Base-by-base conservation (phyloP, 2,113 vertebrate genomes). In the Albula goreensis region DNA sequence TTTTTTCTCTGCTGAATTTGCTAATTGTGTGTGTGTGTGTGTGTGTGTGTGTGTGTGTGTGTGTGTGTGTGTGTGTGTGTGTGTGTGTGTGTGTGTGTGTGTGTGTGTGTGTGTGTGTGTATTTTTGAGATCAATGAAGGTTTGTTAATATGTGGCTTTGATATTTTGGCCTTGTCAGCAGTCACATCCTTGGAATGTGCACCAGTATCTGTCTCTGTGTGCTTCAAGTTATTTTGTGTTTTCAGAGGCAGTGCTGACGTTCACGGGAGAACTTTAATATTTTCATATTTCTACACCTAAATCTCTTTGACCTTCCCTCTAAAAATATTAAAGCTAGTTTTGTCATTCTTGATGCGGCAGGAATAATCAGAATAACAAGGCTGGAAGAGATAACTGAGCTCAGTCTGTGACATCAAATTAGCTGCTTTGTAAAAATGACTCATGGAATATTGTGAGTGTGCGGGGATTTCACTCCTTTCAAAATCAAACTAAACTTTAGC, bases 291-390 rank as follows among this genome's bases (percentile, higher is more conserved):
- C 53, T 12, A 7, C 53, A 56, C 15, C 80, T 5, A 63, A 13
- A n/a, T 78, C 19, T n/a, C 80, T 52, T 60, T 15, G 6, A 50
- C 66, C 17, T 49, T 56, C n/a, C 84, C 79, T 85, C 87, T 88
- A 83, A 85, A 88, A 88, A 88, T 41, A 41, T 41, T 88, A 78
- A 79, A 82, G 74, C 84, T 85, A n/a, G 70, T 66, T 85, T 78
- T 83, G 48, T 78, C 60, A 9, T 56, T 88, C 83, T 82, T 88
- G 87, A 85, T 51, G 84, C 56, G 48, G 25, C 52, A 78, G 87
- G 56, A 85, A 85, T 22, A 85, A 84, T 87, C 82, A 80, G 86
- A 80, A 83, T 80, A 87, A 87, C 86, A 88, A 88, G 83, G 70
- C 22, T 82, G 49, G 66, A 85, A 57, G 3, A 53, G 60, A 83